These are phyloP conservation scores for Pristionchus entomophagus DNA, from an alignment of 2,888 invertebrate genomes.

Conservation along the genomic window DNA sequence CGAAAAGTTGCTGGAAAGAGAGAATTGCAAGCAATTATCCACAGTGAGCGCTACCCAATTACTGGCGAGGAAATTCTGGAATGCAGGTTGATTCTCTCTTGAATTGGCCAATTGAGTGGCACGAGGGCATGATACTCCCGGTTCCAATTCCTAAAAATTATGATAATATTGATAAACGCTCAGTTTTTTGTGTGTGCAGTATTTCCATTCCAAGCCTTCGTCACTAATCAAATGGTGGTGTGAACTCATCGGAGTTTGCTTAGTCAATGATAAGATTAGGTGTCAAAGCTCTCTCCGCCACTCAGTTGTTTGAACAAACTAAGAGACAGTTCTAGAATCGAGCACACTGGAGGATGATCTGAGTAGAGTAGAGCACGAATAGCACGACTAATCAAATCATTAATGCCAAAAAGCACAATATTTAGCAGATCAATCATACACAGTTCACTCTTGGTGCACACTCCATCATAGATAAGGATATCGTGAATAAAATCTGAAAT, in stretches of 20 bases:
- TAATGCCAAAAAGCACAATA: no score
- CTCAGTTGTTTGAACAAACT: not conserved
- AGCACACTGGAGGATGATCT: not conserved
- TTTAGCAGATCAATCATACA: no score
- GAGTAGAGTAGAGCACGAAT: not conserved
- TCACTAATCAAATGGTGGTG: conserved; percentile 11
- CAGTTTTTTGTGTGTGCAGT: not conserved
- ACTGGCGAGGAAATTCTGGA: conserved; percentile 33
- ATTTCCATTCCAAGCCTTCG: not conserved
- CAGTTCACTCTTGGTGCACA: no score
- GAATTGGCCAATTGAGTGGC: not conserved
- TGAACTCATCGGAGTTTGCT: not conserved
- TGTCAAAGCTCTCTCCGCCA: not conserved
- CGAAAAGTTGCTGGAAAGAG: not conserved
- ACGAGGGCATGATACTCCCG: conserved; percentile 10
- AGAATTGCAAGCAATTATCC: not conserved
- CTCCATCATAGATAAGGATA: not conserved
- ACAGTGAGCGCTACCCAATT: conserved; percentile 29
- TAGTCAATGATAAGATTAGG: not conserved
- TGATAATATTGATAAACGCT: not conserved
- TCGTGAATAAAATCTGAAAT: not conserved
- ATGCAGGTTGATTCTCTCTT: not conserved
- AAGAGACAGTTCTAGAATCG: not conserved
- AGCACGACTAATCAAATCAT: not conserved
- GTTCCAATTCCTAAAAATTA: not conserved